phyloP scores from a whole-genome alignment of 1,140 invertebrate species.

The Drosophila rufa region DNA sequence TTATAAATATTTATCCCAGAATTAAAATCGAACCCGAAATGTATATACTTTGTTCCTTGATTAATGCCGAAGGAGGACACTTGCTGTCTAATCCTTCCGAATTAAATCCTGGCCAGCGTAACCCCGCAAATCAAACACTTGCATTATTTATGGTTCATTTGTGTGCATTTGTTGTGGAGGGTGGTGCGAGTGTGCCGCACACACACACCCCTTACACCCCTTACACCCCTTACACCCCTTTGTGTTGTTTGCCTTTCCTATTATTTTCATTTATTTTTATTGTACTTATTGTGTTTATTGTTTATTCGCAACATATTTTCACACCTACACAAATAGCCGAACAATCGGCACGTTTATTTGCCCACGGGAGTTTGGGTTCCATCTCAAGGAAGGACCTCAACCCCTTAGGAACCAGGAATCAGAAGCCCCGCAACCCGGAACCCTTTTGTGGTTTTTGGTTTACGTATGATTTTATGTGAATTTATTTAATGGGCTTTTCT shows the following conservation, averaged over 20 bases:
- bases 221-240: slow-evolving; percentile 25
- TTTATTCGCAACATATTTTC: slow-evolving; percentile 82
- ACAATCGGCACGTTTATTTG: slow-evolving; percentile 71
- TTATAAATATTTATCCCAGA: background rate
- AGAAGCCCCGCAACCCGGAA: background rate
- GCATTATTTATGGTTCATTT: slow-evolving; percentile 66
- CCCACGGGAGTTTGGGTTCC: slow-evolving; percentile 52
- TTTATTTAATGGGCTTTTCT: slow-evolving; percentile 58
- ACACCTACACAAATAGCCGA: slow-evolving; percentile 81
- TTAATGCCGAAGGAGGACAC: background rate
- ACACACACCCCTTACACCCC: slow-evolving; percentile 24
- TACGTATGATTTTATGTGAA: slow-evolving; percentile 28
- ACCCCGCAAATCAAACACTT: slow-evolving; percentile 33
- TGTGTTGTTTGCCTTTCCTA: slow-evolving; percentile 66
- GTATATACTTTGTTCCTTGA: background rate
- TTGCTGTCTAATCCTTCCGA: slow-evolving; percentile 1
- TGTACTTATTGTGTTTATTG: slow-evolving; percentile 52
- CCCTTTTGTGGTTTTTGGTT: slow-evolving; percentile 53
- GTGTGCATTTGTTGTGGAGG: slow-evolving; percentile 40
- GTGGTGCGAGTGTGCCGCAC: slow-evolving; percentile 22
- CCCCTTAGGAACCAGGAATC: background rate
- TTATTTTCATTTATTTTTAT: slow-evolving; percentile 77
- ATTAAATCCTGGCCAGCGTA: background rate
- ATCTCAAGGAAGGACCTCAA: background rate
- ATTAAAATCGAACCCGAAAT: too few species aligned